Base-by-base conservation (phyloP, 2,888 invertebrate species). In the Limnephilus lunatus region DNA sequence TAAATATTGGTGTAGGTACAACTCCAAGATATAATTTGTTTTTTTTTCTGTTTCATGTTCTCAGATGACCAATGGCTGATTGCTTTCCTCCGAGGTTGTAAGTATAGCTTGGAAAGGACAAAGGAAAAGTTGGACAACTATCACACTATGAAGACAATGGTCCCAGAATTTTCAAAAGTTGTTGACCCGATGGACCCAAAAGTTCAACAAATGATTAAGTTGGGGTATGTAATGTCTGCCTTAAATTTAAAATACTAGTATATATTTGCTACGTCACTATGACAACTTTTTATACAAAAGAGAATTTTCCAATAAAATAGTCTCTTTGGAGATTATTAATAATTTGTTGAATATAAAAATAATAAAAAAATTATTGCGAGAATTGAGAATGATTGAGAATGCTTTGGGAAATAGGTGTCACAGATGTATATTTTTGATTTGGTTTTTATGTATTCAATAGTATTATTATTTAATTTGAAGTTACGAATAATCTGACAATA, bases 51-150 rank as follows among this genome's bases (percentile, higher is more conserved):
- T 83, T 83, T 82, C 19, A 9, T 35, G 2, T 14, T 93, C 94
- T 32, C 94, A 96, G 97, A 97, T 94, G 97, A 97, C 94, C 97
- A 97, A 94, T 97, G 97, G 95, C 94, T 97, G 86, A 94, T 97
- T 9, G 95, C 96, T 1, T 97, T 97, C 94, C 95, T 97, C 32
- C 95, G 97, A 12, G 97, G 97, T 68, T 97, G 97, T 94, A 97
- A 97, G 94, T 97, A 96, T 94, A 97, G 97, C 94, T 94, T 97
- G 94, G 97, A 97, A 94, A 95, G 96, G 85, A 95, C 97, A 2
- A 97, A 97, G 94, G 96, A 96, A 94, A 97, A 97, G 94, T 93
- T 97, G 15, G 97, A 97, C 94, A 95, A 96, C 88, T 97, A 95
- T 94, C 97, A 97, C 94, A 85, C 91, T 11, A 87, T 91, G 91